Base-by-base conservation (phyloP, 1,140 invertebrate species). In the Aphidius gifuensis region DNA sequence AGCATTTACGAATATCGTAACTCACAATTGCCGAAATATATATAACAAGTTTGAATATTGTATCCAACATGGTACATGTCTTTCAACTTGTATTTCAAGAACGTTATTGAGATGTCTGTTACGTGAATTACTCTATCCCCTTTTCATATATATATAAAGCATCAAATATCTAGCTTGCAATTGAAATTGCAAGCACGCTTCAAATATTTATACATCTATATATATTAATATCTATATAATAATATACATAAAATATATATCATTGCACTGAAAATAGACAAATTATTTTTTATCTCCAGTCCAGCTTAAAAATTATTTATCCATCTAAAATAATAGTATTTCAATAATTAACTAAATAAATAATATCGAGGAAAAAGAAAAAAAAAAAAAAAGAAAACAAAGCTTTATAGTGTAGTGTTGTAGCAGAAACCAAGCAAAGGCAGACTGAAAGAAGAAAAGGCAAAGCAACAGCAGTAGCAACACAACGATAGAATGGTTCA, bases 331-430 rank as follows among this genome's bases (percentile, higher is more conserved):
- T 16, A 16, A 16, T 32, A 32, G 23, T 32, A 32, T 32, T 32
- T 32, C 23, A 32, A 32, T 32, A 32, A 32, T 32, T 32, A 81
- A 79, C 79, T 77, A 81, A 74, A 75, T 73, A 73, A 77, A 75
- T 79, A 78, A 79, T 76, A 69, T 76, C 71, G 74, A 74, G 79
- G 79, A 76, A 79, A 79, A 80, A 79, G 75, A 69, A 75, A 72
- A 72, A 74, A 16, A 72, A 74, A 16, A 16, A 16, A 16, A 16
- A 16, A 16, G 16, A 16, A 16, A 16, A 16, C 16, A 16, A 16
- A 16, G 16, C 16, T 16, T 16, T 16, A 16, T 16, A 16, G 16
- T 16, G 16, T 16, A 16, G 16, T 16, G 16, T 71, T 61, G 62
- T 59, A 67, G 67, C 49, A 32, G 4, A 32, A 32, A 32, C 4